Conservation (phyloP, 2,113 vertebrate species). For the Phocoena sinus region DNA sequence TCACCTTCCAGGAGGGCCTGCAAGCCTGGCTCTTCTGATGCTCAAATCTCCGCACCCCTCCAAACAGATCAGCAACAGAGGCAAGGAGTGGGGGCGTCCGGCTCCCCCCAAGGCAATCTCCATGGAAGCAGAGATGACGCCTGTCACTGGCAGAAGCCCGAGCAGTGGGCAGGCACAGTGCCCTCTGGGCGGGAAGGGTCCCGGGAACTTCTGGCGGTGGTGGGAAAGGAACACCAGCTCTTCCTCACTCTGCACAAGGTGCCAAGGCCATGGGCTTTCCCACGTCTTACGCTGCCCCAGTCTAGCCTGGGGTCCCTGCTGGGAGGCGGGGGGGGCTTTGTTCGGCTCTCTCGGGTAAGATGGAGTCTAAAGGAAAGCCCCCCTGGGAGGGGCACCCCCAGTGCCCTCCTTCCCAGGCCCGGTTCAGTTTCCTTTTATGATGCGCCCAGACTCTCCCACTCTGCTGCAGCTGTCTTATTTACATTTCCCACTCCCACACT, state of each 20-base stretch:
- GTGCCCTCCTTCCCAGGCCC: background rate
- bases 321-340: background rate
- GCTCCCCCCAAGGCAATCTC: background rate
- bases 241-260: background rate
- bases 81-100: background rate
- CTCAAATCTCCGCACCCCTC: background rate
- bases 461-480: slow-evolving; percentile 35
- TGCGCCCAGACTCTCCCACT: background rate
- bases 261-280: background rate
- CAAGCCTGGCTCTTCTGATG: background rate
- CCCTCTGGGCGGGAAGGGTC: background rate
- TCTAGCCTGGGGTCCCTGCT: background rate
- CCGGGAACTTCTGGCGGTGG: background rate
- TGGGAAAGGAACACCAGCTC: background rate
- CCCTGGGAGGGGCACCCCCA: background rate
- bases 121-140: background rate
- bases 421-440: slow-evolving; percentile 35
- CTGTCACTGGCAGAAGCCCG: background rate
- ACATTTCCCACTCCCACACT: background rate
- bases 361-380: slow-evolving; percentile 36
- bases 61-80: background rate
- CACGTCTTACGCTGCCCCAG: background rate
- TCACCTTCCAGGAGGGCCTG: background rate
- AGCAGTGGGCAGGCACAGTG: background rate
- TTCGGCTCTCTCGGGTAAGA: slow-evolving; percentile 9